Base-by-base conservation (phyloP, 2,797 vertebrate species). In the Sebastes vulpes region DNA sequence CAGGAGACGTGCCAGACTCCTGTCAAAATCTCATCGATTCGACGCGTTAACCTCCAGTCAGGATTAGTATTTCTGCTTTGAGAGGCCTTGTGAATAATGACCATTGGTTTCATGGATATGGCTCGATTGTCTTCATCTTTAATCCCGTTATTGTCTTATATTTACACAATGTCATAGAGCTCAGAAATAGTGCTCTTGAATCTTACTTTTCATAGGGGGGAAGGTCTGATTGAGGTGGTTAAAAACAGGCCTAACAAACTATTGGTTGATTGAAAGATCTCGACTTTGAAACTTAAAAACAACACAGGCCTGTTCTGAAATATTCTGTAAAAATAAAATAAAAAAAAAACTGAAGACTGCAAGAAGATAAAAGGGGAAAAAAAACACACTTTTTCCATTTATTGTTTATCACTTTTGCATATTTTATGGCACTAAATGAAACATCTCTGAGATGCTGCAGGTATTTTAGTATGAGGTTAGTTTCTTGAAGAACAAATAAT, bases 81-180 rank as follows among this genome's bases (percentile, higher is more conserved):
- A 81, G 80, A 82, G 75, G 58, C 73, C 56, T 48, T 20, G 65
- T 59, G 70, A 84, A 77, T 64, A 72, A 72, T n/a, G 74, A 90
- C 82, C 81, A 3, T 80, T 67, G 76, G 58, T 83, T 92, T 85
- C 83, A 82, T 90, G 88, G 87, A 87, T 91, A 91, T 95, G 91
- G 86, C 94, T 95, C 90, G 95, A 96, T 96, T 96, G 95, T 96
- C 96, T 95, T 95, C 88, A 87, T 93, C 86, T 92, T 50, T 89
- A 86, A 69, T 90, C 75, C 20, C 23, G 7, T 90, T 92, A 86
- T 82, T 65, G 75, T 93, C 89, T 91, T 87, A 86, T 96, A 95
- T 95, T 94, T 95, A 96, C 94, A 96, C 84, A 83, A 76, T 54
- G 76, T 88, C 83, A 70, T 48, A 82, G 81, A 92, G 88, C 31